These are phyloP conservation scores for Lamellibrachia columna DNA, from an alignment of 2,888 invertebrate species.

Conservation along the genomic window DNA sequence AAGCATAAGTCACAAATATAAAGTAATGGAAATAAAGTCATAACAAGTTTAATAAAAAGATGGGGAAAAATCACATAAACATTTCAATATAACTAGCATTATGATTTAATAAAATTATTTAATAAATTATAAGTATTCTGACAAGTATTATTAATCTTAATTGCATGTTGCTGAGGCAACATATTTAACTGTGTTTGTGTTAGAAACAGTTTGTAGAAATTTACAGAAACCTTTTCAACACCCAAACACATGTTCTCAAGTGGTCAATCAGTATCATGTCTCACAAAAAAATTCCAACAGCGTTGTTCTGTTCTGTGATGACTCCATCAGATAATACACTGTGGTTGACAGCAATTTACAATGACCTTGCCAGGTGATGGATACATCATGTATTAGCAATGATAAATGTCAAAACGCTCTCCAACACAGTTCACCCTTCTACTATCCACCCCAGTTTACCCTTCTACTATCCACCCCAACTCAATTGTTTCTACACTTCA, in stretches of 20 bases:
- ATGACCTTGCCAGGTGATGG: no score
- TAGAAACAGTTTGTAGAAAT: not conserved
- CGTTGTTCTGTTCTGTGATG: no score
- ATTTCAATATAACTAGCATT: not conserved
- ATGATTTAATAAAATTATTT: no score
- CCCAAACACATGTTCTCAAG: not conserved
- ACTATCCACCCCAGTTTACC: not conserved
- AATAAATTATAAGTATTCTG: no score
- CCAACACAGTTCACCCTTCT: not conserved
- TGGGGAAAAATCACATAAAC: not conserved
- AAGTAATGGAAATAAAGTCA: slow-evolving; percentile 9
- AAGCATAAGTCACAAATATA: not conserved
- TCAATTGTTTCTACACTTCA: not conserved
- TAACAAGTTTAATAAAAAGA: no score
- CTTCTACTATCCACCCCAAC: not conserved
- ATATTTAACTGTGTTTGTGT: not conserved
- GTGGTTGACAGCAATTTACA: no score
- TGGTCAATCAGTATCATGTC: no score
- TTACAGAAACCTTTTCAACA: not conserved
- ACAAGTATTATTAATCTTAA: no score
- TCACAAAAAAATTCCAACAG: no score
- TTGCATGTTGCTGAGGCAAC: not conserved
- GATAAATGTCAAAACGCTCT: not conserved
- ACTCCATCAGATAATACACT: no score
- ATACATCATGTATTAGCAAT: no score